phyloP scores from a whole-genome alignment of 2,797 vertebrate genomes.

The Meriones psammophilus region DNA sequence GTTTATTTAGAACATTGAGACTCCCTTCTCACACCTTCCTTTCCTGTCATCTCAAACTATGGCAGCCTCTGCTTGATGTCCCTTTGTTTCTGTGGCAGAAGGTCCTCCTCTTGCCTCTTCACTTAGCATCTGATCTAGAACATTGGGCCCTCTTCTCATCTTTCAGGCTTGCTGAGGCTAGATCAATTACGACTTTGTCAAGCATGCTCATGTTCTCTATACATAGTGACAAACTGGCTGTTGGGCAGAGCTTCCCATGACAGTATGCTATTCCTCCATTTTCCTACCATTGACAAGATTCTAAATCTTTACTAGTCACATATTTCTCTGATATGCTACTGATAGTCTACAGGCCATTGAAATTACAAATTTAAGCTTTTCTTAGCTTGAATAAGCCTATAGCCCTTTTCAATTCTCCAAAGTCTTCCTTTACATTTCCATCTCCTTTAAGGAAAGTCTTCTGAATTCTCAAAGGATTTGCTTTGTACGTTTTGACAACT shows the following conservation, averaged over 20 bases:
- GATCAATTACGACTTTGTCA: background rate
- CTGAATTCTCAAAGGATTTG: background rate
- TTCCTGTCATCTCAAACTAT: background rate
- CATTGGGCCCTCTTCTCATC: background rate
- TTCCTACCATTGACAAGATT: background rate
- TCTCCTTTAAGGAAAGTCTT: constrained; percentile 21
- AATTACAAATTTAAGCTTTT: background rate
- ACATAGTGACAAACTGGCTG: background rate
- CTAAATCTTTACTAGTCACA: background rate
- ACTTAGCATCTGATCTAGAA: background rate
- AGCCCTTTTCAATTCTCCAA: background rate
- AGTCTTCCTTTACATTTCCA: background rate
- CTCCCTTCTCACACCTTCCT: background rate
- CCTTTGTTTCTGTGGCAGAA: background rate
- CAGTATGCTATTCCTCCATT: background rate
- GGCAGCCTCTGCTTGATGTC: background rate
- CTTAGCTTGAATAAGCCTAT: background rate
- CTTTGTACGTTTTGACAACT: background rate
- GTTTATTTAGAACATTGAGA: background rate
- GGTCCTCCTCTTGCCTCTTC: background rate
- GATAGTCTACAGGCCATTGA: too few species aligned
- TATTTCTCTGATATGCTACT: background rate
- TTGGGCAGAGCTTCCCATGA: background rate
- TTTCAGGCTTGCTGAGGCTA: background rate
- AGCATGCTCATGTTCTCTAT: background rate